A percentile compares a stretch with the other conserved stretches of the same genome.
Conservation (phyloP, 1,140 invertebrate genomes). For the Tetramorium alpestre region DNA sequence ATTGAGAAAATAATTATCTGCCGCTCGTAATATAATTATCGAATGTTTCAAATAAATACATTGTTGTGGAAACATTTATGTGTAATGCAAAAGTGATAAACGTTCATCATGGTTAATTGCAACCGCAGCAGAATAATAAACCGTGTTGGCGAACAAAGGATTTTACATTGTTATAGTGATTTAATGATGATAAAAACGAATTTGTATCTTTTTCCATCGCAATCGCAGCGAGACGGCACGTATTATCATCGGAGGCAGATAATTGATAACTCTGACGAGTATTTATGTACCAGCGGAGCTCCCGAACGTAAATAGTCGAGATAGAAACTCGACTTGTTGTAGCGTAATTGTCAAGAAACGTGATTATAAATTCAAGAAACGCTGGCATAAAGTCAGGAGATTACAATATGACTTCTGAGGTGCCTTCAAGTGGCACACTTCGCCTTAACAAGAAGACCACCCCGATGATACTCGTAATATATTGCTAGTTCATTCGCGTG, state of each 20-base stretch:
- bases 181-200: constrained; percentile 3
- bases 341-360: constrained; percentile 24
- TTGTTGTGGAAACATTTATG: neutral
- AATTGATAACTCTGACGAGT: constrained; percentile 21
- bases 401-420: constrained; percentile 41
- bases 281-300: constrained; percentile 1
- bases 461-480: neutral
- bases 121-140: neutral
- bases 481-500: neutral
- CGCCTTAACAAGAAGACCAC: constrained; percentile 24
- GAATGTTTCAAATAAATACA: neutral
- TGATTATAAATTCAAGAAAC: constrained; percentile 45
- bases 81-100: neutral
- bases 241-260: neutral
- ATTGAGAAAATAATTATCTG: neutral
- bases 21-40: neutral
- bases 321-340: constrained; percentile 16
- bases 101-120: neutral
- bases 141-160: neutral
- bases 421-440: constrained; percentile 17
- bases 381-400: constrained; percentile 31
- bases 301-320: constrained; percentile 16
- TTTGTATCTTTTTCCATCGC: neutral
- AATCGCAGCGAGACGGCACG: neutral
- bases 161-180: neutral